Base-by-base conservation (phyloP, 2,888 invertebrate species). In the Hypsopygia costalis region DNA sequence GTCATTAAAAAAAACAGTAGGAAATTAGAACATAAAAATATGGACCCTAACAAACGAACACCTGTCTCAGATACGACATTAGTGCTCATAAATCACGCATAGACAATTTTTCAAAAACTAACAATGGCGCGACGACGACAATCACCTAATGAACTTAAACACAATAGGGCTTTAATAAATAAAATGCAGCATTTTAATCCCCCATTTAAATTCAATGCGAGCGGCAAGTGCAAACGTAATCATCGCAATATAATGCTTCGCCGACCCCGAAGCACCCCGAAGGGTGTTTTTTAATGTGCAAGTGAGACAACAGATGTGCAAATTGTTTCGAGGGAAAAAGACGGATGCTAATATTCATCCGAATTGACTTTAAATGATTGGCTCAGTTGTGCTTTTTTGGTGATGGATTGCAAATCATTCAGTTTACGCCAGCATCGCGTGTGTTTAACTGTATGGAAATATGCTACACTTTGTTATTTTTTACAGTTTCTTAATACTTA, bases 351-450 rank as follows among this genome's bases (percentile, higher is more conserved):
- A 64, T 62, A 70, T 79, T 80, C 80, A 83, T 85, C 71, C 69
- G 79, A 80, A 85, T 85, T 81, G 87, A 87, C 86, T 89, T 86
- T 86, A 85, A 88, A 85, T 81, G 81, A 85, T 83, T 73, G 74
- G 70, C 52, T 70, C 58, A 61, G 69, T 65, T 72, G 72, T 64
- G 64, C 71, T 80, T 88, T 65, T 87, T 86, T 79, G 68, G 74
- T 86, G 87, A 87, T 88, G 79, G 86, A 88, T 87, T 78, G 73
- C 78, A 74, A 78, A 79, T 80, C 68, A 71, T 70, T 80, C 71
- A 62, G 58, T 73, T 73, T 72, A 62, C 62, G 62, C 52, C 51
- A 60, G 51, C 51, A 52, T 61, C 56, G 52, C 54, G 6, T 4
- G 57, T 11, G 59, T 48, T 48, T 42, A 41, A 44, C 32, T 31